These are phyloP conservation scores for Synchiropus splendidus DNA, from an alignment of 2,113 vertebrate genomes.

Conservation along the genomic window DNA sequence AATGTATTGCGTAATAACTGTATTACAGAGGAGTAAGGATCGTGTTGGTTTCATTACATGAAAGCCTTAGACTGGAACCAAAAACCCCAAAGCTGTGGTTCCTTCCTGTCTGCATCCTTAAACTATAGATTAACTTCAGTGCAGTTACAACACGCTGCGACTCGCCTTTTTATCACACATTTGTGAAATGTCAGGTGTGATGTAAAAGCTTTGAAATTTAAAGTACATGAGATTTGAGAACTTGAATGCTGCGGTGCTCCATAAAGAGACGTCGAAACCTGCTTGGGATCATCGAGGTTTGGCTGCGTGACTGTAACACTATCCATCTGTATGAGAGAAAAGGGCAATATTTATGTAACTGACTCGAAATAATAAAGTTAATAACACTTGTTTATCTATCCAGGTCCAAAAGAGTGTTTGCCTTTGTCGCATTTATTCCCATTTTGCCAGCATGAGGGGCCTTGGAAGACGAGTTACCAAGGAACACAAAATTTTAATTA, in stretches of 20 bases:
- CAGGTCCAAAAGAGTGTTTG: constrained; percentile 91
- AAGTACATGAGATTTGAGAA: too few species aligned
- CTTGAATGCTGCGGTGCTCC: too few species aligned
- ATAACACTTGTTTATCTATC: constrained; percentile 93
- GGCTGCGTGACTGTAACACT: too few species aligned
- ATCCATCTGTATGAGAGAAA: constrained; percentile 30
- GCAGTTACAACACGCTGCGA: constrained; percentile 19
- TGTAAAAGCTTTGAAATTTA: too few species aligned
- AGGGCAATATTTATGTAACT: constrained; percentile 57
- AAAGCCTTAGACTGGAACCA: constrained; percentile 27
- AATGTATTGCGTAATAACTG: too few species aligned
- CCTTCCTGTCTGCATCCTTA: constrained; percentile 46
- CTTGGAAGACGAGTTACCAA: constrained; percentile 99
- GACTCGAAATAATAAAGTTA: constrained; percentile 66
- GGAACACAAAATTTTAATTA: constrained; percentile 99
- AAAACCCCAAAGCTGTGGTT: constrained; percentile 45
- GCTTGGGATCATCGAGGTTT: too few species aligned
- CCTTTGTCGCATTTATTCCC: constrained; percentile 99
- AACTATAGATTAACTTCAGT: constrained; percentile 30
- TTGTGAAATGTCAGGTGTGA: too few species aligned
- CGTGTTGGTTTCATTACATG: constrained; percentile 27
- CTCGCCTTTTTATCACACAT: constrained; percentile 5
- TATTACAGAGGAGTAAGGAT: background rate
- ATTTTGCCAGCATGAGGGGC: constrained; percentile 99
- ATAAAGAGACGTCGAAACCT: too few species aligned